These are phyloP conservation scores for Zoanthus gigantus DNA, from an alignment of 92 coral and sea anemone genomes.

Conservation along the genomic window DNA sequence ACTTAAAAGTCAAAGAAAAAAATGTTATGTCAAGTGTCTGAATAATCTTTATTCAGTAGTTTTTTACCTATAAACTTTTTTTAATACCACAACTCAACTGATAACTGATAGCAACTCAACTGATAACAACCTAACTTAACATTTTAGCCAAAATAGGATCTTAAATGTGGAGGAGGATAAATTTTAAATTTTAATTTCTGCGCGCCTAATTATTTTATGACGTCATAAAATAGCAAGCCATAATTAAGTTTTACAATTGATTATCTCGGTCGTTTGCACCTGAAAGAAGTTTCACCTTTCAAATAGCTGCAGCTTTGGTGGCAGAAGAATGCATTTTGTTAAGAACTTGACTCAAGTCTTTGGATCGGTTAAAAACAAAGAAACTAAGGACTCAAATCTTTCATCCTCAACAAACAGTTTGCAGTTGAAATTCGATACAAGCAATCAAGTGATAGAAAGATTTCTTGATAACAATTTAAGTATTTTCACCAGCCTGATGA, in stretches of 20 bases:
- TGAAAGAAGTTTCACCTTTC: neutral
- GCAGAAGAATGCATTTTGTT: constrained; percentile 2
- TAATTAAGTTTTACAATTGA: neutral
- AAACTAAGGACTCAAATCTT: constrained; percentile 4
- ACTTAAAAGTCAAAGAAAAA: too few species aligned
- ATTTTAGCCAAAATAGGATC: too few species aligned
- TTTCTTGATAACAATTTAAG: constrained; percentile 64
- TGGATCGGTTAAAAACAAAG: neutral
- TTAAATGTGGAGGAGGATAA: too few species aligned
- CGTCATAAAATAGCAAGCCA: neutral
- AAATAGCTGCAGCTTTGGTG: neutral
- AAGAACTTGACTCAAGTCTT: neutral
- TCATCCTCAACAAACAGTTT: neutral
- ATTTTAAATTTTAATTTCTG: too few species aligned
- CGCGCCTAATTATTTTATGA: neutral
- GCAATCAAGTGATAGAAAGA: constrained; percentile 59
- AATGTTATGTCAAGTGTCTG: too few species aligned
- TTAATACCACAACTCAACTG: too few species aligned
- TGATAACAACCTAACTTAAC: too few species aligned
- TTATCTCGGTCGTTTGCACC: neutral
- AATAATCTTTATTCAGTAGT: too few species aligned
- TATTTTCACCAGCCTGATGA: constrained; percentile 70
- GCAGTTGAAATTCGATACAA: constrained; percentile 14
- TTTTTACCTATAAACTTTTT: too few species aligned
- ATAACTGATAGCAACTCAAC: too few species aligned